These are phyloP conservation scores for Spea bombifrons DNA, from an alignment of 2,113 vertebrate genomes.

Conservation along the genomic window DNA sequence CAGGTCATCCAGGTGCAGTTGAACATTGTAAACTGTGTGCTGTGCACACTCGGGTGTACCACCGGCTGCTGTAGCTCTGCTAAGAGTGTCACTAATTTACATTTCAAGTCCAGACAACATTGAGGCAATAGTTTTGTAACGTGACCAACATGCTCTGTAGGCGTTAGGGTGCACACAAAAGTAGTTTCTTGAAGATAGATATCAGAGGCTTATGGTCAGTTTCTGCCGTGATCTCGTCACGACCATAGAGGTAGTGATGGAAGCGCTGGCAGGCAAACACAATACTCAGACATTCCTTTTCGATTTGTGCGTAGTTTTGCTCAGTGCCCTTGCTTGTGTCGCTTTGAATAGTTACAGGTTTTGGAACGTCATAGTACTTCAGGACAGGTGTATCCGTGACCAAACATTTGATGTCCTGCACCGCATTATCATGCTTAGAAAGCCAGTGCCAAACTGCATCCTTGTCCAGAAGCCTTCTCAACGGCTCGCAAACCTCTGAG, in stretches of 20 bases:
- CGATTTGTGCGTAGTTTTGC: neutral
- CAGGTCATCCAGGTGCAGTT: neutral
- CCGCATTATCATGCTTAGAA: conserved; percentile 34
- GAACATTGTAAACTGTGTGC: neutral
- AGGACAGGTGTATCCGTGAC: conserved; percentile 33
- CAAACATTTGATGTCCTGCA: conserved; percentile 47
- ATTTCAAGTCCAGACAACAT: conserved; percentile 36
- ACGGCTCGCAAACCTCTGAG: conserved; percentile 49
- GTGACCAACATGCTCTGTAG: neutral
- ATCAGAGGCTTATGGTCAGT: conserved; percentile 18
- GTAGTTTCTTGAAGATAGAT: conserved; percentile 23
- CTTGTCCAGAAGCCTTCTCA: conserved; percentile 41
- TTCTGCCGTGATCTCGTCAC: neutral
- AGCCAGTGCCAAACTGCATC: conserved; percentile 46
- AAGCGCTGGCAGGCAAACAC: neutral
- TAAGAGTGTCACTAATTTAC: conserved; percentile 45
- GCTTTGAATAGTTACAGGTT: conserved; percentile 47
- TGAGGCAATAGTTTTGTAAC: conserved; percentile 25
- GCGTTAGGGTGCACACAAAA: neutral
- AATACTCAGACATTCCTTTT: neutral
- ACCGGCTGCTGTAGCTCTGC: neutral
- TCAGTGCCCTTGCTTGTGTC: conserved; percentile 35
- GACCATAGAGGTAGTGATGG: conserved; percentile 28
- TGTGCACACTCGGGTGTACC: neutral
- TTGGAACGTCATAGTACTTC: conserved; percentile 44